These are phyloP conservation scores for Manis crassicaudata DNA, from an alignment of 2,797 vertebrate genomes.

Conservation along the genomic window DNA sequence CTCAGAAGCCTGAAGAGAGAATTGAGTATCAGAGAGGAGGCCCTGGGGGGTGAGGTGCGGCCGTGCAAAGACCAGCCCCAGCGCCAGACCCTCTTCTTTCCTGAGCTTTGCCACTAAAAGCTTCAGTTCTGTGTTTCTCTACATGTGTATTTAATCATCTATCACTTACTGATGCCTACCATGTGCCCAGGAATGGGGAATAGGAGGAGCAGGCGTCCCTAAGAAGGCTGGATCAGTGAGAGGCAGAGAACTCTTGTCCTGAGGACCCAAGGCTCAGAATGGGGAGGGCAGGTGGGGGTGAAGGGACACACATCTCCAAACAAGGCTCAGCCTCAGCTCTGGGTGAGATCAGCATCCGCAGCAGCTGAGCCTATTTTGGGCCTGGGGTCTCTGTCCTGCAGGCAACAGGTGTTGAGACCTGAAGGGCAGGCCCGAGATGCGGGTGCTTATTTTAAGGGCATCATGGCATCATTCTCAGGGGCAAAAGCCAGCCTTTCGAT, in stretches of 20 bases:
- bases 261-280: not conserved
- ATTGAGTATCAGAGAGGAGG: not conserved
- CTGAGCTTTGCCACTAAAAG: not conserved
- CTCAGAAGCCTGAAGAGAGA: not conserved
- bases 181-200: not conserved
- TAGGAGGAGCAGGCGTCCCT: not conserved
- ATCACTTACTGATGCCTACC: not conserved
- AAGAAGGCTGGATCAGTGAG: not conserved
- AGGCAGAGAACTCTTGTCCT: accelerated
- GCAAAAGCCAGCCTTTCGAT: not conserved
- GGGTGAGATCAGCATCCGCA: accelerated
- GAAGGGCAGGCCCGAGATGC: not conserved
- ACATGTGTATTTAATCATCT: not conserved
- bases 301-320: not conserved
- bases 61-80: accelerated
- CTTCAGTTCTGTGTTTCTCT: not conserved
- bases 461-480: not conserved
- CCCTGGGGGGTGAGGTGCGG: not conserved
- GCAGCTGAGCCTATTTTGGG: constrained; percentile 62
- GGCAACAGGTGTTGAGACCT: constrained; percentile 8
- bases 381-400: not conserved
- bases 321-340: not conserved
- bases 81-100: not conserved
- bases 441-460: not conserved
- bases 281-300: not conserved